These are phyloP conservation scores for Thamnophis elegans DNA, from an alignment of 2,797 vertebrate species.

Conservation along the genomic window DNA sequence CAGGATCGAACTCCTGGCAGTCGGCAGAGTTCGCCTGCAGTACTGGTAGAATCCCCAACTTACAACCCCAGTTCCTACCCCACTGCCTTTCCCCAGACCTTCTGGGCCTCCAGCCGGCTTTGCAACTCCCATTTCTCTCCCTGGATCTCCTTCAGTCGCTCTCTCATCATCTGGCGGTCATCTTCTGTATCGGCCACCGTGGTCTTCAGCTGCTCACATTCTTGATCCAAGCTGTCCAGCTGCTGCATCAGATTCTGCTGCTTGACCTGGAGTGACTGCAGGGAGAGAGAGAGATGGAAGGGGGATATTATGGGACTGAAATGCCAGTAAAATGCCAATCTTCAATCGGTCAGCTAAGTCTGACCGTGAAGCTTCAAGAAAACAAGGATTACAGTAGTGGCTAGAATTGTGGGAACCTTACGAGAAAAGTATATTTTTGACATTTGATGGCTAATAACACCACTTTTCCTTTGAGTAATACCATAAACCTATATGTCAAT, in stretches of 20 bases:
- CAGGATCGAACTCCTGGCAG: background rate
- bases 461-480: too few relatives aligned
- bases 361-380: too few relatives aligned
- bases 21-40: background rate
- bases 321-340: too few relatives aligned
- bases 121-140: slow-evolving; percentile 64
- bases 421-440: too few relatives aligned
- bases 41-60: too few relatives aligned
- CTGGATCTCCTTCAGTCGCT: slow-evolving; percentile 68
- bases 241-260: slow-evolving; percentile 79
- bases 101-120: slow-evolving; percentile 71
- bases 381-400: too few relatives aligned
- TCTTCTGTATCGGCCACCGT: slow-evolving; percentile 73
- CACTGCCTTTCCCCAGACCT: slow-evolving; percentile 67
- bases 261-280: slow-evolving; percentile 84
- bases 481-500: too few relatives aligned
- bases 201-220: slow-evolving; percentile 77
- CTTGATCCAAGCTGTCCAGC: slow-evolving; percentile 77
- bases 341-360: background rate
- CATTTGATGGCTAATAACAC: too few relatives aligned
- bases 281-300: background rate
- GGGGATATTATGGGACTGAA: too few relatives aligned
- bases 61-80: too few relatives aligned
- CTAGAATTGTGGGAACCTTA: too few relatives aligned
- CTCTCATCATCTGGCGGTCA: slow-evolving; percentile 54